phyloP scores from a whole-genome alignment of 2,797 vertebrate species.

The Rhabdophis nuchalis region DNA sequence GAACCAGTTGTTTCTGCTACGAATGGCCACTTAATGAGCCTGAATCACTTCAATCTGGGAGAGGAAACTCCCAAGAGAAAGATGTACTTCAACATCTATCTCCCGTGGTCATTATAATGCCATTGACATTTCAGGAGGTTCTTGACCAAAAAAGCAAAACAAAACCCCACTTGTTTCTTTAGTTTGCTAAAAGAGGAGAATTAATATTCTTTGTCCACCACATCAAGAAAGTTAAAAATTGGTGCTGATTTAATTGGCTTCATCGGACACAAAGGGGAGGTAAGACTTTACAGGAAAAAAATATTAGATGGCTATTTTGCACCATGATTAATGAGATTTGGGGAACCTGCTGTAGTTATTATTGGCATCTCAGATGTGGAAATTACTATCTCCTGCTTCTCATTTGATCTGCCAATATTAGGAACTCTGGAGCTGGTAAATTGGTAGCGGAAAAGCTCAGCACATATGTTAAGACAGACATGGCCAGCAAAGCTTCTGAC shows the following conservation, averaged over 20 bases:
- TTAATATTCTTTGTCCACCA: not conserved
- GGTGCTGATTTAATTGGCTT: not conserved
- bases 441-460: not conserved
- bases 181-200: not conserved
- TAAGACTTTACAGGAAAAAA: not conserved
- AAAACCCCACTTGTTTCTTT: not conserved
- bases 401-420: not conserved
- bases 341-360: not conserved
- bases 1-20: not conserved
- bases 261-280: not conserved
- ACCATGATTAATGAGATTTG: not conserved
- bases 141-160: not conserved
- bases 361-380: not conserved
- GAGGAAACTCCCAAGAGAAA: not conserved
- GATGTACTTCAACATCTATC: not conserved
- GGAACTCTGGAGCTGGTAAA: not conserved
- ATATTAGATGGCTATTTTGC: too few relatives aligned
- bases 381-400: not conserved
- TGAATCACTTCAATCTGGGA: not conserved
- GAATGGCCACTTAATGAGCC: not conserved
- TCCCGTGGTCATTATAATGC: not conserved
- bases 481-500: not conserved
- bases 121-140: not conserved
- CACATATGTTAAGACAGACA: not conserved
- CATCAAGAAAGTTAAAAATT: not conserved